These are phyloP conservation scores for Equus przewalskii DNA, from an alignment of 2,113 vertebrate species.

Conservation along the genomic window DNA sequence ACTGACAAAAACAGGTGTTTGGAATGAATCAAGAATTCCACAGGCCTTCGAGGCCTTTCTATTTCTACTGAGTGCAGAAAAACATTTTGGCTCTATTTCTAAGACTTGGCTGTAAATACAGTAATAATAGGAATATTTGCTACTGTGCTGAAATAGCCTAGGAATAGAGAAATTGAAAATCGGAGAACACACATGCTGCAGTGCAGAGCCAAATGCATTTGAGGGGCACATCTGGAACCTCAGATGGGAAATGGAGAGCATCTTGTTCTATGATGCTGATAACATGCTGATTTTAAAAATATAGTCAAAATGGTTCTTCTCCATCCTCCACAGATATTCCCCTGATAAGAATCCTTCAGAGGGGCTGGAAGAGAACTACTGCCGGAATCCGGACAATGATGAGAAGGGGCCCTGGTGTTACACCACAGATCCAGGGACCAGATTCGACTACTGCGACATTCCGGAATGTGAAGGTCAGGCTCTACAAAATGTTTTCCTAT, in stretches of 20 bases:
- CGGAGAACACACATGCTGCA: accelerated
- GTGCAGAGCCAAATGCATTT: accelerated
- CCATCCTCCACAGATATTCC: constrained; percentile 69
- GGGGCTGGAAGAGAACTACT: constrained; percentile 93
- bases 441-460: constrained; percentile 94
- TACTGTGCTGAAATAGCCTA: accelerated
- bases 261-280: not conserved
- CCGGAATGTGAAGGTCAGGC: constrained; percentile 89
- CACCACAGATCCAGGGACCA: constrained; percentile 88
- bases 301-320: not conserved
- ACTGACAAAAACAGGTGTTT: not conserved
- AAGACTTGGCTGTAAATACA: not conserved
- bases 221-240: not conserved
- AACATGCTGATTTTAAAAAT: accelerated
- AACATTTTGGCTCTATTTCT: not conserved
- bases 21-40: not conserved
- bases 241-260: accelerated
- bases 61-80: not conserved
- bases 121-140: not conserved
- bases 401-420: constrained; percentile 95
- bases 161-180: not conserved
- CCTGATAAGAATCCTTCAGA: constrained; percentile 74
- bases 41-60: not conserved
- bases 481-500: accelerated
- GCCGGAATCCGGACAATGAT: constrained; percentile 95